These are phyloP conservation scores for Aphrophora alni DNA, from an alignment of 2,888 invertebrate genomes.

Conservation along the genomic window DNA sequence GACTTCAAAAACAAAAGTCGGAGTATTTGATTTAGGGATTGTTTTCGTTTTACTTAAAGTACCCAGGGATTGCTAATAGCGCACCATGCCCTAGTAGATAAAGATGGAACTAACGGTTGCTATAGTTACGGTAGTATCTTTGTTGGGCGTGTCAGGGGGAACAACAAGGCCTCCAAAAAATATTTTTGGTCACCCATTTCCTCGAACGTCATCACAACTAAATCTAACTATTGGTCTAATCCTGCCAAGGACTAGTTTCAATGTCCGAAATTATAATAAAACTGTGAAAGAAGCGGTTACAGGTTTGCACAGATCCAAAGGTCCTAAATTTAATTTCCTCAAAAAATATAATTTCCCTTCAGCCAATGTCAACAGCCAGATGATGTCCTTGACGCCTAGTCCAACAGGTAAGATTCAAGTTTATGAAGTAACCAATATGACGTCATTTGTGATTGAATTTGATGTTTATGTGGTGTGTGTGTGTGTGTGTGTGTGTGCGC, in stretches of 20 bases:
- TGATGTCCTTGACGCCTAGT: constrained; percentile 76
- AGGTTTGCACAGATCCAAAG: constrained; percentile 64
- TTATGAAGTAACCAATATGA: not conserved
- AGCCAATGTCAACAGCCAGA: constrained; percentile 67
- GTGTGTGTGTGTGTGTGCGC: not conserved
- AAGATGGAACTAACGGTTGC: constrained; percentile 41
- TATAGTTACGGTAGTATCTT: constrained; percentile 21
- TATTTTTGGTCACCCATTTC: not conserved
- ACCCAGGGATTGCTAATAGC: constrained; percentile 38
- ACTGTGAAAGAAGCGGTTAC: constrained; percentile 69
- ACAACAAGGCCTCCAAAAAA: constrained; percentile 10
- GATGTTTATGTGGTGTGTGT: too few species aligned
- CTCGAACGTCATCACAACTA: constrained; percentile 35
- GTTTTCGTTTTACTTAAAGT: not conserved
- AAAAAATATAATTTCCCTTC: constrained; percentile 69
- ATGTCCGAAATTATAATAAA: constrained; percentile 70
- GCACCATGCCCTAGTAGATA: constrained; percentile 39
- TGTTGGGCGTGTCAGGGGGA: constrained; percentile 33
- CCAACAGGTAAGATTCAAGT: constrained; percentile 66
- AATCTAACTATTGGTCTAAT: constrained; percentile 70
- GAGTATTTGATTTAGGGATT: not conserved
- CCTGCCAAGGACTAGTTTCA: constrained; percentile 78
- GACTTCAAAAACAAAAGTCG: not conserved
- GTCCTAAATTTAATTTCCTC: constrained; percentile 63
- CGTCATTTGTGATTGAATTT: not conserved